Evolutionary conservation across 2,888 invertebrate species (phyloP), one percentile per base, ranked within the genome.

Genomic region (Arrhopalites spinosus): DNA sequence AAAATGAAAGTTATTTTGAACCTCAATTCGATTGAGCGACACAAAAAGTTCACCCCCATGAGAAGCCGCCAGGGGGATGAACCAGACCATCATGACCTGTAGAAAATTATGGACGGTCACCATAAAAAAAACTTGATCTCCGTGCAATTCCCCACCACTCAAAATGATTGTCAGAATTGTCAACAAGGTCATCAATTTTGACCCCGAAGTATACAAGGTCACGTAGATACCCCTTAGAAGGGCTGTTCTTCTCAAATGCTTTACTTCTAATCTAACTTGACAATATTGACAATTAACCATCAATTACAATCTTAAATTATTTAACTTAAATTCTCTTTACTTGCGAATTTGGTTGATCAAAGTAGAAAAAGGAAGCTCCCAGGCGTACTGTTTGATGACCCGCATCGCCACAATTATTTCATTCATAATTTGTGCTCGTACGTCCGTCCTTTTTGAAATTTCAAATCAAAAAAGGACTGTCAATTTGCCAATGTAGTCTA

Each of bases 341-440:
- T n/a, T n/a, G n/a, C n/a, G n/a, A n/a, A n/a, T n/a, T 17, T 72
- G 17, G 20, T 75, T 47, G 23, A 75, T 56, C 5, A 75, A n/a
- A 1, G 27, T 29, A 29, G 75, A 56, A 61, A 77, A 75, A n/a
- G 77, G 75, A 36, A 73, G 69, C 85, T 97, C 97, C 82, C 82
- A 82, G 27, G 81, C 80, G 64, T 82, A 81, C 73, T 79, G 76
- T 72, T 97, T 97, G 81, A 97, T 94, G 2, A 96, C 94, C 87
- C 95, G 92, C 86, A 98, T 95, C 67, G 96, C 97, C 75, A 90
- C 90, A 79, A 98, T 92, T 81, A 98, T 91, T 88, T 98, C 98
- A 85, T 93, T 95, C 95, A 98, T 97, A 70, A 96, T 88, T 72
- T 94, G 90, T 56, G 98, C 93, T 78, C 98, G 89, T 83, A 93